Evolutionary conservation across 92 coral and sea anemone genomes (phyloP), one percentile per base, ranked within the genome.

Genomic region (Nematostella vectensis): DNA sequence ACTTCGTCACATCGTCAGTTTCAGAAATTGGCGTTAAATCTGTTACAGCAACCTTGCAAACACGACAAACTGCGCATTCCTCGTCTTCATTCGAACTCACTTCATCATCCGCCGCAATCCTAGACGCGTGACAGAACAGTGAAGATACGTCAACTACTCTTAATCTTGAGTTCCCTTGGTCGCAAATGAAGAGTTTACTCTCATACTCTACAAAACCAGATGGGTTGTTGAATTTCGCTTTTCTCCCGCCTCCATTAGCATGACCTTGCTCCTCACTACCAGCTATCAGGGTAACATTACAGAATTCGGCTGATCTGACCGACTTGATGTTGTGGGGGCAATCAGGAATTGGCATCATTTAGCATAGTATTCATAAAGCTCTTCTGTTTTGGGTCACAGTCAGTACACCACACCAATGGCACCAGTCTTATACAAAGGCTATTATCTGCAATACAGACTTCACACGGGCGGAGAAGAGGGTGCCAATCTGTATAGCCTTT

Each of bases 281-380:
- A 15, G 80, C 68, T 18, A 69, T 69, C 11, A 75, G 42, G 0
- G 82, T 69, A 24, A 68, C 64, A 27, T 74, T 74, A 27, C 66
- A 73, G 24, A 63, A 73, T 38, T 73, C 75, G 18, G 74, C 67
- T 28, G 75, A 73, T 12, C 80, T 49, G 11, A 66, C 80, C 4
- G 75, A 73, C 71, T 66, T 74, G n/a, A 74, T 74, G 59, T 74
- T 74, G 69, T 74, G 81, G 0, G 81, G 81, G 71, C 77, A 75
- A 20, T 69, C 77, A 27, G 70, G 77, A 42, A 75, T 60, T 20
- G 82, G 77, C 27, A 60, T 68, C 76, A 22, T 54, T 54, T 3
- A 75, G 70, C 82, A 72, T 66, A 25, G 79, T 28, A 29, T 55
- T 72, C 60, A 65, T 72, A 48, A 72, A 72, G 56, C 74, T 72